phyloP scores from a whole-genome alignment of 2,797 vertebrate species.

The Sarcoramphus papa region DNA sequence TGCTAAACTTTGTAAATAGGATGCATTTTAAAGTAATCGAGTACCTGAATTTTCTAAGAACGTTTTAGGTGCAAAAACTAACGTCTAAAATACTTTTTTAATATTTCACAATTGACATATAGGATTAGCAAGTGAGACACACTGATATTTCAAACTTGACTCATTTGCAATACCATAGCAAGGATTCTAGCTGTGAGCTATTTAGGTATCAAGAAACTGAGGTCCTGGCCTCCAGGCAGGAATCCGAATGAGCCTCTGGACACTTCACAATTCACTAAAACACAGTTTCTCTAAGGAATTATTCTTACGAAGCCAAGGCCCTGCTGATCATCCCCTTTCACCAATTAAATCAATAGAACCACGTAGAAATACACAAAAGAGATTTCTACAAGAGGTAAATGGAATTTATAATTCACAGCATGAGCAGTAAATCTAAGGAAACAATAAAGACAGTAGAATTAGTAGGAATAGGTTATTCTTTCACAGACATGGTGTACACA shows the following conservation, averaged over 20 bases:
- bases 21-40: not conserved
- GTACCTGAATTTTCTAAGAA: not conserved
- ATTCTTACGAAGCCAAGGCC: not conserved
- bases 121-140: not conserved
- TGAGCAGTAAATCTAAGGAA: not conserved
- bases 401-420: not conserved
- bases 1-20: not conserved
- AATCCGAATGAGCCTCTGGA: not conserved
- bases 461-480: not conserved
- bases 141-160: not conserved
- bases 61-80: not conserved
- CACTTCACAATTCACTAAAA: not conserved
- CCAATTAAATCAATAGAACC: not conserved
- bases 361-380: not conserved
- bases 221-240: not conserved
- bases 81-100: not conserved
- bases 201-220: not conserved
- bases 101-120: not conserved
- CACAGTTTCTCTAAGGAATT: not conserved
- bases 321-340: not conserved
- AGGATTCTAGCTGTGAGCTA: not conserved
- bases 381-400: not conserved
- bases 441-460: not conserved
- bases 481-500: not conserved
- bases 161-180: not conserved